Evolutionary conservation across 1,140 invertebrate genomes (phyloP), one percentile per base, ranked within the genome.

Genomic region (Drosophila athabasca): DNA sequence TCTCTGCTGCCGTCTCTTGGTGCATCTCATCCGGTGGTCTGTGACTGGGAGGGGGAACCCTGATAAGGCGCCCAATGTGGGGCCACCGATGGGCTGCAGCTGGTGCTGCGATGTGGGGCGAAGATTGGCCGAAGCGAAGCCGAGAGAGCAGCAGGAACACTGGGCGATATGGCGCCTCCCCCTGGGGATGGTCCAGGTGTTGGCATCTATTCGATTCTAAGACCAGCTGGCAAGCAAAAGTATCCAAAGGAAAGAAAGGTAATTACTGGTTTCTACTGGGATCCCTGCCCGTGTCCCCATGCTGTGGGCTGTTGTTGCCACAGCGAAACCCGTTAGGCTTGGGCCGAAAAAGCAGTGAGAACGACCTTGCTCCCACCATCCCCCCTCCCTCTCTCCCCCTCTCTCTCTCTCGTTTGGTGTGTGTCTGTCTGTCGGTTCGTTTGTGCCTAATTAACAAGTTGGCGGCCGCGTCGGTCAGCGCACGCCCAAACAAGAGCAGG

Each of bases 391-490:
- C 50, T 8, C n/a, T 43, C 6, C n/a, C 41, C 45, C 52, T 50
- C 7, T 19, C 17, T 35, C 9, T 9, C 31, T 35, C 31, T 39
- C 35, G 11, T 0, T 11, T 3, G 35, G 35, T 39, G 35, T 39
- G 9, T 39, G 35, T 35, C 35, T 35, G 35, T 13, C 35, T 39
- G 41, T 64, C 61, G 80, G 65, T 64, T 60, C 65, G 71, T 74
- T 81, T 77, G 52, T 67, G 78, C 61, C 82, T 85, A 82, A 85
- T 85, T 85, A 85, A 85, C 74, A 85, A 85, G 81, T 87, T 51
- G 48, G 35, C 45, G 54, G 52, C 31, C 61, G 75, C 74, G 66
- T 81, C 82, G 81, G 75, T 64, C 74, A 81, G 80, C 80, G 79
- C 79, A 82, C 75, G 65, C 29, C 29, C 44, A 15, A 15, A 29